Conservation (phyloP, 2,888 invertebrate genomes). For the Leucoptera coffeella region DNA sequence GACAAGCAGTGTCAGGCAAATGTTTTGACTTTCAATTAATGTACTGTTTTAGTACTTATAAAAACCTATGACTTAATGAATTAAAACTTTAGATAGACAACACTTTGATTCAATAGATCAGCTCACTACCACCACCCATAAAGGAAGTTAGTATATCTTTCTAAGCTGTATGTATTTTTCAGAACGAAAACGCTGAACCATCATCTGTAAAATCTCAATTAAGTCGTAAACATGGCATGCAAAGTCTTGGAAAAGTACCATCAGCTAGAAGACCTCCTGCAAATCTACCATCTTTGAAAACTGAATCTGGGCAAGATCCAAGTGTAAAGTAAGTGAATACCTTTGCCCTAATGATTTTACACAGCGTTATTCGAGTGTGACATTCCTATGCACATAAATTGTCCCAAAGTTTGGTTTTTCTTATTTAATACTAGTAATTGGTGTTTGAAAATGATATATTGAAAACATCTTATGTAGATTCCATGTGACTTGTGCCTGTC, state of each 20-base stretch:
- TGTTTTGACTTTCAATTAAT: too few species aligned
- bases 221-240: constrained; percentile 99
- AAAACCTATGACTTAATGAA: too few species aligned
- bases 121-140: too few species aligned
- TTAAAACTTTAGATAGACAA: too few species aligned
- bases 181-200: constrained; percentile 85
- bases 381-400: too few species aligned
- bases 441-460: not conserved
- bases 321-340: constrained; percentile 35
- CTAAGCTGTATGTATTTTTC: constrained; percentile 13
- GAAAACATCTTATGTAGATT: not conserved
- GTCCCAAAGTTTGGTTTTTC: constrained; percentile 1
- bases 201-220: constrained; percentile 83
- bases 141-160: too few species aligned
- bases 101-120: too few species aligned
- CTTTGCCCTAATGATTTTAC: too few species aligned
- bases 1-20: too few species aligned
- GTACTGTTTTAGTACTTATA: too few species aligned
- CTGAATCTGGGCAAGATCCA: constrained; percentile 66
- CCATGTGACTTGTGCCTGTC: constrained; percentile 3
- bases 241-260: constrained; percentile 98
- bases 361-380: too few species aligned
- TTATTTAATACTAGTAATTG: too few species aligned
- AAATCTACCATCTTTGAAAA: constrained; percentile 97
- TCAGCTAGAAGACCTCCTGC: constrained; percentile 97